Conservation (phyloP, 2,113 vertebrate genomes). For the Clarias gariepinus region DNA sequence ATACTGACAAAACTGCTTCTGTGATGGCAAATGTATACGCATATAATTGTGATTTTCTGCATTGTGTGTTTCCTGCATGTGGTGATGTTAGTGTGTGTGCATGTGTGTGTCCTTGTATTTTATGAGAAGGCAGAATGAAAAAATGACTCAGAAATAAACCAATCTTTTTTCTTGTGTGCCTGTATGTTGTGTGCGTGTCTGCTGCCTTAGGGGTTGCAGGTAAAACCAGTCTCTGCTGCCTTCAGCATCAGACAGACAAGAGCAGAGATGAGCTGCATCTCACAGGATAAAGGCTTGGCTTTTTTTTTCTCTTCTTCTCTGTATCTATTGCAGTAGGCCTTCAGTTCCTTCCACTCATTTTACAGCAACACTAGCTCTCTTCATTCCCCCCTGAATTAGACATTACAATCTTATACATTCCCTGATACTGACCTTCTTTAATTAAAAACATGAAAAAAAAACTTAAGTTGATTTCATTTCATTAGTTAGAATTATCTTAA, state of each 20-base stretch:
- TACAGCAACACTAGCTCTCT: neutral
- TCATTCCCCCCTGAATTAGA: neutral
- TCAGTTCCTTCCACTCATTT: conserved; percentile 22
- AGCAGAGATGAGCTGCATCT: conserved; percentile 73
- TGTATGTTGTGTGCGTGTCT: conserved; percentile 47
- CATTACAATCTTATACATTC: neutral
- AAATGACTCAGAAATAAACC: conserved; percentile 33
- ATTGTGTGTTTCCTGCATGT: conserved; percentile 56
- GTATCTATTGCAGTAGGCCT: conserved; percentile 5
- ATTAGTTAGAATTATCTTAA: neutral
- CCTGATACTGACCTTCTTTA: neutral
- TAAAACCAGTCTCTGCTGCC: conserved; percentile 75
- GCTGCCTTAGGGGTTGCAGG: conserved; percentile 74
- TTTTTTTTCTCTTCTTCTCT: neutral
- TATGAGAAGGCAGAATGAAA: conserved; percentile 62
- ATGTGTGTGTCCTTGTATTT: conserved; percentile 61
- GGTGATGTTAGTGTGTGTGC: conserved; percentile 49
- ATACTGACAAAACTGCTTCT: conserved; percentile 55
- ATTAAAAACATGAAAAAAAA: neutral
- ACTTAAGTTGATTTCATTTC: neutral
- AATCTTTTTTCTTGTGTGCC: conserved; percentile 23
- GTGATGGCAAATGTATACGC: conserved; percentile 59
- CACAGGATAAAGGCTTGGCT: conserved; percentile 65
- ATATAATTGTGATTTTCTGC: conserved; percentile 74
- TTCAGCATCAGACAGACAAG: conserved; percentile 72